phyloP scores from a whole-genome alignment of 2,797 vertebrate genomes.

The Momotus momota region DNA sequence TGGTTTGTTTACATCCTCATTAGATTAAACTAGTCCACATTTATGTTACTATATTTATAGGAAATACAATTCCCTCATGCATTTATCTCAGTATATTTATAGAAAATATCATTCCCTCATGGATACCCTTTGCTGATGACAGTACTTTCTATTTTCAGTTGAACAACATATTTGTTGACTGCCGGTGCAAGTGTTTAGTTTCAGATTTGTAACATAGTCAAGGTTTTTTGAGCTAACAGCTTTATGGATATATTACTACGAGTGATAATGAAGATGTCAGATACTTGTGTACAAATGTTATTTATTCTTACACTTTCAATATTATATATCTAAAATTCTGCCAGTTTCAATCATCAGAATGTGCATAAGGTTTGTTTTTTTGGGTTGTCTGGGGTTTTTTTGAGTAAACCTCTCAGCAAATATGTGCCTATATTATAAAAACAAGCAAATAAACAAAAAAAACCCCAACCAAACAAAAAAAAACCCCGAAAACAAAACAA shows the following conservation, averaged over 20 bases:
- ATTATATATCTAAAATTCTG: not conserved
- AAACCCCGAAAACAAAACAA: too few species aligned
- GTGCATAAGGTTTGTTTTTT: not conserved
- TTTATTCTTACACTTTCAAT: not conserved
- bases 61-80: not conserved
- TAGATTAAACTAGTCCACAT: constrained; percentile 1
- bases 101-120: constrained; percentile 11
- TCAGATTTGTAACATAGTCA: not conserved
- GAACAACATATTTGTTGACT: not conserved
- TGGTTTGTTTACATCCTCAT: not conserved
- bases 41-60: constrained; percentile 54
- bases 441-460: not conserved
- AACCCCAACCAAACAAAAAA: too few species aligned
- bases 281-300: not conserved
- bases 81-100: constrained; percentile 48
- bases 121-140: constrained; percentile 11
- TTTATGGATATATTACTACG: not conserved
- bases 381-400: not conserved
- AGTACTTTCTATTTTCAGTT: constrained; percentile 65
- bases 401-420: not conserved
- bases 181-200: not conserved
- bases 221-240: not conserved
- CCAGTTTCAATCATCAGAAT: not conserved
- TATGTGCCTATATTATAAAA: not conserved
- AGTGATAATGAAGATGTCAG: not conserved